Base-by-base conservation (phyloP, 2,888 invertebrate species). In the Diplolepis rosae region DNA sequence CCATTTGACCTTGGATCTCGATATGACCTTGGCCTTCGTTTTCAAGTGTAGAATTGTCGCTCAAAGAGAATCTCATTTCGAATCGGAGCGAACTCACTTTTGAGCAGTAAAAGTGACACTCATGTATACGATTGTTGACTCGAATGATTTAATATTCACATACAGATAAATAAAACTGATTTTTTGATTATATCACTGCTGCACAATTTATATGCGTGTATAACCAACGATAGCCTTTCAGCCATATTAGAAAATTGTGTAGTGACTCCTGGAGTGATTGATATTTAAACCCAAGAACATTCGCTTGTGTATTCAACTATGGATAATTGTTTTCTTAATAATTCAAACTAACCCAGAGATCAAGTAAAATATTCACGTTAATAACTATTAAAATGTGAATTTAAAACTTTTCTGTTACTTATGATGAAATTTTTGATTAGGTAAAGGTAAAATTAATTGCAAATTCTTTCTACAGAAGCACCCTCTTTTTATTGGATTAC, bases 11-110 rank as follows among this genome's bases (percentile, higher is more conserved):
- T 50, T 24, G 18, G 50, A 50, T 24, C 27, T 50, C 22, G 24
- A 24, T 71, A 51, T 65, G 80, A 78, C 85, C 85, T 84, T 84
- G 85, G 81, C 83, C 84, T 84, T 84, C 79, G 78, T 76, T 77
- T 78, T 71, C 66, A 70, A 68, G 72, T 67, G 71, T 73, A 61
- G 66, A 32, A 77, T 75, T 75, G 82, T 81, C 80, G 82, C 82
- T 79, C 70, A 75, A 75, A 80, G 50, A 81, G 75, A 83, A 80
- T 79, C 73, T 76, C 76, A 76, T 76, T 50, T 72, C 78, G 75
- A 75, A 68, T 78, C 77, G 66, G 65, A 78, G 79, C 79, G 80
- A 77, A 80, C 72, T 69, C 79, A 71, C 77, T 77, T 77, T 54
- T 66, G 82, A 82, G 83, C 83, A 77, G 70, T 69, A 56, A 72